Conservation (phyloP, 2,888 invertebrate species). For the Abscondita cerata region DNA sequence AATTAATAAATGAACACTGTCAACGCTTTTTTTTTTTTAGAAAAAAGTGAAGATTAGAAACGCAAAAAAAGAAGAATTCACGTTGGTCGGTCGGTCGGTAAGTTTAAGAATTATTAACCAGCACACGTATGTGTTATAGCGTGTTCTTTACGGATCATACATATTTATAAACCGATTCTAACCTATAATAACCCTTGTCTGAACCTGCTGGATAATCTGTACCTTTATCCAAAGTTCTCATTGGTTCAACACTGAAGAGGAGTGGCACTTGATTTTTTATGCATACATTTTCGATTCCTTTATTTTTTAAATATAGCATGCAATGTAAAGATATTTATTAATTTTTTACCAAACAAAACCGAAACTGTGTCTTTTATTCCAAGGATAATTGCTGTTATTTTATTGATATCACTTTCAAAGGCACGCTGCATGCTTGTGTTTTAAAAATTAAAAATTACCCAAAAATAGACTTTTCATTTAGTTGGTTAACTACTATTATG, state of each 20-base stretch:
- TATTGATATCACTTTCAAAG: constrained; percentile 19
- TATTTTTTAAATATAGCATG: constrained; percentile 32
- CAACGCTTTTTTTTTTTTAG: constrained; percentile 11
- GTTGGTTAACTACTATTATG: no score
- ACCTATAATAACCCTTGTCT: constrained; percentile 59
- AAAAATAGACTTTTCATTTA: no score
- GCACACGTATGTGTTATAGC: constrained; percentile 50
- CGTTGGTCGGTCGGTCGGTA: constrained; percentile 23
- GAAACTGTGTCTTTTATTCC: constrained; percentile 18
- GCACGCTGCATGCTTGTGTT: background rate
- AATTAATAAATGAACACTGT: constrained; percentile 13
- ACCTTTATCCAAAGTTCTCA: constrained; percentile 51
- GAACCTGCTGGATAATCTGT: constrained; percentile 56
- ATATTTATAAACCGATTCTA: constrained; percentile 59
- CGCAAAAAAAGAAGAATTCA: constrained; percentile 24
- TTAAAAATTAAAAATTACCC: constrained; percentile 7
- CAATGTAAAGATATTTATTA: constrained; percentile 33
- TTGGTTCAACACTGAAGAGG: constrained; percentile 49
- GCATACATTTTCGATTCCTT: constrained; percentile 44
- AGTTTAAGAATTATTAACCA: constrained; percentile 33
- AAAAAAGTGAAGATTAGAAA: constrained; percentile 2
- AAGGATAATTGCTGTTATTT: constrained; percentile 26
- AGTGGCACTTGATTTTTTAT: constrained; percentile 53
- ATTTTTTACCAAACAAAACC: constrained; percentile 32
- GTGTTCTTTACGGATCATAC: constrained; percentile 58